Percentiles rank a stretch among this genome's conserved stretches.
Conservation (phyloP, 2,888 invertebrate genomes). For the Magallana nippona region DNA sequence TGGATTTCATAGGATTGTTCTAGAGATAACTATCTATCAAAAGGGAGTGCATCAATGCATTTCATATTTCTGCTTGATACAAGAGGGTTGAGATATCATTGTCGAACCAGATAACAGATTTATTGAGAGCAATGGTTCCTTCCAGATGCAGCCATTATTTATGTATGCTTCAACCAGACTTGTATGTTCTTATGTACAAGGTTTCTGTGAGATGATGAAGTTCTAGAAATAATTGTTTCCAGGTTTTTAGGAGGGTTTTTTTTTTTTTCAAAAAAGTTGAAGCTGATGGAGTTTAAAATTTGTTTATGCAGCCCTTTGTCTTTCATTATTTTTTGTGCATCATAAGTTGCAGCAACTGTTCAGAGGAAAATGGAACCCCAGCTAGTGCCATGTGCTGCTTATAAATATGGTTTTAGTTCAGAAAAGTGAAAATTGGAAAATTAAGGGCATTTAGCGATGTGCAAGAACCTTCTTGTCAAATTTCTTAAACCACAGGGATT, state of each 20-base stretch:
- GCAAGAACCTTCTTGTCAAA: neutral
- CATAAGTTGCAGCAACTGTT: slow-evolving; percentile 28
- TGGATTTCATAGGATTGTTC: slow-evolving; percentile 16
- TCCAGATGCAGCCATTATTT: slow-evolving; percentile 9
- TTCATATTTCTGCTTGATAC: slow-evolving; percentile 16
- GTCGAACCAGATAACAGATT: neutral
- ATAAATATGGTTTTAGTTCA: neutral
- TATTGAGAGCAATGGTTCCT: neutral
- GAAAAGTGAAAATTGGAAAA: slow-evolving; percentile 17
- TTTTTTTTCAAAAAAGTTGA: neutral
- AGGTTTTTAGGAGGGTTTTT: neutral
- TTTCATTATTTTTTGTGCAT: slow-evolving; percentile 23
- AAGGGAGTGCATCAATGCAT: neutral
- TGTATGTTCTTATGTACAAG: neutral
- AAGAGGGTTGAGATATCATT: neutral
- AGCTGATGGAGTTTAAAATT: neutral
- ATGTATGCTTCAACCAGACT: neutral
- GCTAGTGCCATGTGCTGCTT: slow-evolving; percentile 4
- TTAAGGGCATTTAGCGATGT: neutral
- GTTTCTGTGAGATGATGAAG: neutral
- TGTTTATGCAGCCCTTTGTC: neutral
- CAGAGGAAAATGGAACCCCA: neutral
- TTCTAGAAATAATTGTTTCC: slow-evolving; percentile 25
- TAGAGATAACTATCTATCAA: neutral
- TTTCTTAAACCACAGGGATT: neutral